Evolutionary conservation across 2,888 invertebrate species (phyloP), one percentile per base, ranked within the genome.

Genomic region (Tubiluchus corallicola): DNA sequence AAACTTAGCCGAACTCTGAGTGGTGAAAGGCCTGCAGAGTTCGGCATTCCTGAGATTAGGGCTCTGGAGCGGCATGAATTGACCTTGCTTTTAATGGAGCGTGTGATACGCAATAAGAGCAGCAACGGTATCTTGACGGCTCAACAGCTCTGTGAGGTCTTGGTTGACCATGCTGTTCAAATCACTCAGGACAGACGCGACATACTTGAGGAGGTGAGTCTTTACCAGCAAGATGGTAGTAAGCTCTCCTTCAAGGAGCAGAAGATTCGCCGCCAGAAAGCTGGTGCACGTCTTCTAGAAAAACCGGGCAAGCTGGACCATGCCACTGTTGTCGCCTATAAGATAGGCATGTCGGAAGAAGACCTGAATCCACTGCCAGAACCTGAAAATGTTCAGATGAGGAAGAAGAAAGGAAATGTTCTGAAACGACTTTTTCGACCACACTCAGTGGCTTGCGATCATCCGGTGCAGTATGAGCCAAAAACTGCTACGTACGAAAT

Each of bases 271-370:
- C 67, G 81, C 47, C 74, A 75, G 54, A 71, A 72, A 52, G 74
- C 81, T 44, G 71, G 82, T 50, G 78, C 81, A 50, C 77, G 77
- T 59, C 74, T 80, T 54, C 71, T 74, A 17, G 74, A 76, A 63
- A 74, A 85, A 53, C 83, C 85, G 0, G 85, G 85, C 2, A 87
- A 87, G 63, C 66, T 87, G 51, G 85, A 87, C 64, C 85, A 85
- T 64, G 85, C 85, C 17, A 79, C 80, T 3, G 76, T 82, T 17
- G 77, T 81, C 41, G 83, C 83, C 2, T 82, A 76, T 58, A 76
- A 76, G 50, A 78, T 82, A n/a, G 9, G 29, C 9, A 9, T n/a
- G 9, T 9, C 29, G 9, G 29, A 29, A n/a, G 29, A 9, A 9
- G 29, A 29, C 9, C 29, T 29, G 9, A n/a, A 9, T 9, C 9